Evolutionary conservation across 2,888 invertebrate genomes (phyloP).

Genomic region (Eupeodes latifasciatus): DNA sequence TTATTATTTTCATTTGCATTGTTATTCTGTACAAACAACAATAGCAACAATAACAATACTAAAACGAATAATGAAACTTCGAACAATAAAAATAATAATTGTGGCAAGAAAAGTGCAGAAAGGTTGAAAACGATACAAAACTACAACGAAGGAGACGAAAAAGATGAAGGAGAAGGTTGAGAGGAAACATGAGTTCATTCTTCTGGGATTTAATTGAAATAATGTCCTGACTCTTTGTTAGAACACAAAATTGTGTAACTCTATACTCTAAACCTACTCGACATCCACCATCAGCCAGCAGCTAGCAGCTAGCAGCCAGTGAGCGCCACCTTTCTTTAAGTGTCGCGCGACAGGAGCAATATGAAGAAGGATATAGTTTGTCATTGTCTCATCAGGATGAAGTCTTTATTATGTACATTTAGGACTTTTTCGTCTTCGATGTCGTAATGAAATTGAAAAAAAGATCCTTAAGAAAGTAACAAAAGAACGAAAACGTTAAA

Average conservation of each 20-base stretch:
- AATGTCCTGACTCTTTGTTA: conserved; percentile 26
- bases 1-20: conserved; percentile 55
- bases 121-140: conserved; percentile 5
- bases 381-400: conserved; percentile 24
- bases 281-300: too few relatives aligned
- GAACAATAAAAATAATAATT: conserved; percentile 75
- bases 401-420: not conserved
- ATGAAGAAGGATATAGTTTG: conserved; percentile 31
- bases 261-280: not conserved
- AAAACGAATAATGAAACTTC: conserved; percentile 50
- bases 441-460: conserved; percentile 6
- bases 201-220: conserved; percentile 58
- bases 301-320: too few relatives aligned
- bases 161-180: too few relatives aligned
- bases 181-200: conserved; percentile 4
- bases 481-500: conserved; percentile 15
- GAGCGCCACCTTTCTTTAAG: conserved; percentile 35
- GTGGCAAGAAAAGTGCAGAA: conserved; percentile 39
- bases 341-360: conserved; percentile 46
- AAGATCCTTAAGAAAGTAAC: conserved; percentile 9
- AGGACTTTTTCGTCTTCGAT: not conserved
- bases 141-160: not conserved
- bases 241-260: not conserved
- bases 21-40: conserved; percentile 57
- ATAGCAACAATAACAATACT: conserved; percentile 48